Base-by-base conservation (phyloP, 2,113 vertebrate genomes). In the Leptodactylus fuscus region DNA sequence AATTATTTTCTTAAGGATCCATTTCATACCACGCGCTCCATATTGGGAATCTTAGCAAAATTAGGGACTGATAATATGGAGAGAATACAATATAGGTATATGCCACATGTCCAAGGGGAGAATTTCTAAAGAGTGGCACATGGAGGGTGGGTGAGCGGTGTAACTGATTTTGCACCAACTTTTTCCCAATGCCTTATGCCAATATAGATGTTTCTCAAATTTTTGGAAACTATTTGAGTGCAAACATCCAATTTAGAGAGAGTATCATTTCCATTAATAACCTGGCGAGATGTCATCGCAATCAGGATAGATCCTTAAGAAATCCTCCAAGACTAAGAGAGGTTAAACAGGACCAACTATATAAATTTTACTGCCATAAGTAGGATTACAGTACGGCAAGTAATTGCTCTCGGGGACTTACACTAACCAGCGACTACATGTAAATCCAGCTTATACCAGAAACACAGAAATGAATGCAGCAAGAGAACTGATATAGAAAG, bases 321-420 rank as follows among this genome's bases (percentile, higher is more conserved):
- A 81, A 81, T 81, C 58, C 78, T 27, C 16, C 38, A 29, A 27
- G 58, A 44, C 24, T 60, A 18, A 81, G 65, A 49, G 65, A 67
- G 41, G 80, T 48, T 49, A 69, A 65, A 15, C 60, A 49, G 38
- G 80, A 69, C 41, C 51, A 27, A 69, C 36, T 67, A 51, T 81
- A 69, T 34, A 81, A 51, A 67, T 81, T 18, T 69, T 34, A 69
- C 65, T 69, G 48, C 81, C 55, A 55, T 82, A 82, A 71, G 81
- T 71, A 82, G 81, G 81, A 82, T 82, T 82, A 82, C 81, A 51
- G 81, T 34, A 5, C 27, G 49, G 18, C 22, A 32, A 71, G 81
- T 82, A 82, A 82, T 82, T 82, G 32, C 81, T 71, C 48, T 73
- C 38, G 18, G 81, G 32, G 51, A 82, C 67, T 82, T 82, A 82